Base-by-base conservation (phyloP, 2,797 vertebrate genomes). In the Typhlichthys subterraneus region DNA sequence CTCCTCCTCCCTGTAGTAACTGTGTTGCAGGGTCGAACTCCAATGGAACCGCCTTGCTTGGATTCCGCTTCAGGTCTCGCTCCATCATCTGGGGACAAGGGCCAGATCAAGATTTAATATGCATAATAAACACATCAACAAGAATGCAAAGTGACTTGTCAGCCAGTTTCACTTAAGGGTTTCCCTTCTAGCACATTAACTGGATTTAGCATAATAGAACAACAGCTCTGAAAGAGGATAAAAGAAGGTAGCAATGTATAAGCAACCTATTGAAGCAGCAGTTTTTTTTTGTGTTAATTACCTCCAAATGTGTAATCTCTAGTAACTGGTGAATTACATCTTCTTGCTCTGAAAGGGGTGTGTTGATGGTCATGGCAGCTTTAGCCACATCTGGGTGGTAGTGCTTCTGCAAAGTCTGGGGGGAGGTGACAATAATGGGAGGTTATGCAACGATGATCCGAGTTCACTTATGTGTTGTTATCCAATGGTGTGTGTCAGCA, bases 341-440 rank as follows among this genome's bases (percentile, higher is more conserved):
- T 70, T 99, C 97, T 0, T 90, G 73, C 48, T 84, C 72, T 0
- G 93, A 83, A 19, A 98, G 85, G 0, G 89, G 85, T 5, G 90
- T 90, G 80, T 91, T 98, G 77, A 99, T 93, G 11, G 79, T 12
- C 62, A 90, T 70, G 13, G 98, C 98, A 7, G 93, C 91, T 81
- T 85, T 94, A 72, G 94, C 91, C 75, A 99, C 96, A 59, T 96
- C 95, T 1, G 97, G 96, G 73, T 99, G 93, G 77, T 95, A 97
- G 84, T 99, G 98, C 38, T 69, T 95, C 89, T 98, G 97, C 29
- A 99, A 89, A 0, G 93, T 87, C 98, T 99, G 80, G 4, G 71
- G 68, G 8, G 11, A 51, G 53, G n/a, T 2, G 0, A 19, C 0
- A 53, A 17, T 10, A 45, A 51, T 59, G 12, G 52, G 2, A 56